These are phyloP conservation scores for Metallyticus violacea DNA, from an alignment of 2,888 invertebrate species.

Conservation along the genomic window DNA sequence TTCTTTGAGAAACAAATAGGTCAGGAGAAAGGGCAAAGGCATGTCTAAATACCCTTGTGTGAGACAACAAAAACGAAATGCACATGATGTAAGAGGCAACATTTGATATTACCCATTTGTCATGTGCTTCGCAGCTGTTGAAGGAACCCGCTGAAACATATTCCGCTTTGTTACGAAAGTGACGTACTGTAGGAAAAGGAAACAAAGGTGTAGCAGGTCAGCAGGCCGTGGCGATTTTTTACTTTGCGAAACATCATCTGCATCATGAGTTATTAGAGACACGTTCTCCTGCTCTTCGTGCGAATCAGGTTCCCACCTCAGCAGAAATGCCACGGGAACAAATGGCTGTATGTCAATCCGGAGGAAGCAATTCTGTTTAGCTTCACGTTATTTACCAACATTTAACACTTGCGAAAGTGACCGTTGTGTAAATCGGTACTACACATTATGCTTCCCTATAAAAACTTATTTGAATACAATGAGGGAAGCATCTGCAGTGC, in stretches of 20 bases:
- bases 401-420: neutral
- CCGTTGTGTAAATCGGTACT: too few species aligned
- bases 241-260: neutral
- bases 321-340: too few species aligned
- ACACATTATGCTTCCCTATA: neutral
- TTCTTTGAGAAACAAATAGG: neutral
- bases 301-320: too few species aligned
- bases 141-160: neutral
- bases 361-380: neutral
- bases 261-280: neutral
- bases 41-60: neutral
- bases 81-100: neutral
- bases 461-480: neutral
- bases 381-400: too few species aligned
- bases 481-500: neutral
- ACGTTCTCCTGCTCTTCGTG: neutral
- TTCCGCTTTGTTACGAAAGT: neutral
- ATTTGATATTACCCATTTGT: neutral
- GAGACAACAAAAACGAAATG: neutral
- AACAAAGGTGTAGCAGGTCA: neutral
- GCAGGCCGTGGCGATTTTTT: neutral
- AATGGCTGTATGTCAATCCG: too few species aligned
- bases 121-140: neutral
- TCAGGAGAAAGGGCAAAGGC: neutral
- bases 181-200: neutral